A percentile compares a stretch with the other conserved stretches of the same genome.
phyloP scores from a whole-genome alignment of 1,140 invertebrate genomes.

The Luehdorfia chinensis region DNA sequence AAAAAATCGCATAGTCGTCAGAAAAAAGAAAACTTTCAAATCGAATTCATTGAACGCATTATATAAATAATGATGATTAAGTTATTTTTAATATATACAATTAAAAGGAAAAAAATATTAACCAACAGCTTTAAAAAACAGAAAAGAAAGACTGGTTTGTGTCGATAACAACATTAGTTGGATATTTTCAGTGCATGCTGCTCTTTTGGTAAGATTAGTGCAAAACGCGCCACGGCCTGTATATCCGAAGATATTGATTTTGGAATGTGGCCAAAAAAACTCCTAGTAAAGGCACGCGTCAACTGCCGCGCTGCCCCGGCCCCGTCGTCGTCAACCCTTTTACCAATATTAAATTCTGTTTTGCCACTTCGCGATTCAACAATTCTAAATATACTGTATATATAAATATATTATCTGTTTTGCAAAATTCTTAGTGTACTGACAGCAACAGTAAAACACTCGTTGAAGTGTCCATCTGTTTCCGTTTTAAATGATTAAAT shows the following conservation, averaged over 20 bases:
- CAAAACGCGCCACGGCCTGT: slow-evolving; percentile 67
- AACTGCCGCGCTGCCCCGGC: slow-evolving; percentile 66
- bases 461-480: too few species aligned
- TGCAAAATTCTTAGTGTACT: slow-evolving; percentile 17
- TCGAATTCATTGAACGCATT: too few species aligned
- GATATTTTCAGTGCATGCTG: slow-evolving; percentile 19
- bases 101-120: too few species aligned
- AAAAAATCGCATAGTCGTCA: too few species aligned
- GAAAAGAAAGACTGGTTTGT: too few species aligned
- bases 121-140: too few species aligned
- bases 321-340: slow-evolving; percentile 70
- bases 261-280: slow-evolving; percentile 75
- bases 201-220: slow-evolving; percentile 61
- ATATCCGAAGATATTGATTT: slow-evolving; percentile 74
- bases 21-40: too few species aligned
- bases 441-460: neutral
- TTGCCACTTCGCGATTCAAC: slow-evolving; percentile 71
- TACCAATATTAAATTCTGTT: slow-evolving; percentile 77
- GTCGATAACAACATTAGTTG: neutral
- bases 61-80: too few species aligned
- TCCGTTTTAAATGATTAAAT: too few species aligned
- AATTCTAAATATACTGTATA: slow-evolving; percentile 27
- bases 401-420: slow-evolving; percentile 45
- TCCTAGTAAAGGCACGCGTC: slow-evolving; percentile 70
- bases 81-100: too few species aligned